These are phyloP conservation scores for Rattus norvegicus DNA, from an alignment of 2,113 vertebrate species.

Conservation along the genomic window DNA sequence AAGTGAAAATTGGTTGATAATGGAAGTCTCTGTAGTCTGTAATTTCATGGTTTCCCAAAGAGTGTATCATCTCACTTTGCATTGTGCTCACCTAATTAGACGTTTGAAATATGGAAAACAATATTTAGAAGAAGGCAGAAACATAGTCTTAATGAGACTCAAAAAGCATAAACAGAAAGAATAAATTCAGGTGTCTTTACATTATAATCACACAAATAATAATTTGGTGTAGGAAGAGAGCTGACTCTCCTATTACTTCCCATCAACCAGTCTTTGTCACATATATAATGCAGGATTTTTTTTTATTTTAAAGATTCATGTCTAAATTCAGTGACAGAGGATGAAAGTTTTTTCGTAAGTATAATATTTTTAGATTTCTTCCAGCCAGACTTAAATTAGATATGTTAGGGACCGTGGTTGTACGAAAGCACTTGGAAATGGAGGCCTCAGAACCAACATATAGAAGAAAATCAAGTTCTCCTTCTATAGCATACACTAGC, in stretches of 20 bases:
- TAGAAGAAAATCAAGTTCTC: not conserved
- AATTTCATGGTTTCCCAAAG: conserved; percentile 77
- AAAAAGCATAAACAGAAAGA: conserved; percentile 59
- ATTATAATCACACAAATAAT: conserved; percentile 75
- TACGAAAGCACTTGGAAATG: conserved; percentile 16
- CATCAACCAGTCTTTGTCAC: conserved; percentile 36
- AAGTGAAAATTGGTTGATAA: conserved; percentile 78
- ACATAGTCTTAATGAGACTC: conserved; percentile 68
- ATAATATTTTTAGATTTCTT: conserved; percentile 47
- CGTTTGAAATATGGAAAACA: conserved; percentile 75
- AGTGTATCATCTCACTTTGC: conserved; percentile 74
- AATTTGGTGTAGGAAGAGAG: conserved; percentile 41
- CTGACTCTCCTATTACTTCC: conserved; percentile 51
- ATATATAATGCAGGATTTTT: conserved; percentile 1
- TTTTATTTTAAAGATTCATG: not conserved
- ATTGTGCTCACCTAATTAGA: conserved; percentile 76
- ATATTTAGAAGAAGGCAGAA: conserved; percentile 76
- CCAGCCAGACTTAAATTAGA: conserved; percentile 30
- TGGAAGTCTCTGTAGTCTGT: conserved; percentile 73
- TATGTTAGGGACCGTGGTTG: conserved; percentile 4
- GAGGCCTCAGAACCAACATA: not conserved
- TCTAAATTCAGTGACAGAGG: conserved; percentile 30
- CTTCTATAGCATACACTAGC: not conserved
- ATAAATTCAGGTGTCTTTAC: conserved; percentile 75
- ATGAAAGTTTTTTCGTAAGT: conserved; percentile 18